These are phyloP conservation scores for Perithous albicinctus DNA, from an alignment of 2,888 invertebrate genomes.

Conservation along the genomic window DNA sequence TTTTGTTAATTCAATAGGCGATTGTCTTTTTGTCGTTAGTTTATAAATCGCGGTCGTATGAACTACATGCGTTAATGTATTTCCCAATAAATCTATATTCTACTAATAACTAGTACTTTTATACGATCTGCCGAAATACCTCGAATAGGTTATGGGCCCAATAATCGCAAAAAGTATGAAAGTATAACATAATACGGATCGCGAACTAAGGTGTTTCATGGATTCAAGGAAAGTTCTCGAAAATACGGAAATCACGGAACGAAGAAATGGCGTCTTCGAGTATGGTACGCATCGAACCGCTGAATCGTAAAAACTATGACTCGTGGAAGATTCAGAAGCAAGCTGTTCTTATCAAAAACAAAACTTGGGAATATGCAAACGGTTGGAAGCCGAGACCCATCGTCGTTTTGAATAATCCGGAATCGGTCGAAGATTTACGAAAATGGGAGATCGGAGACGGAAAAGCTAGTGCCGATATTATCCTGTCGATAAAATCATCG, in stretches of 20 bases:
- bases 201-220: no score
- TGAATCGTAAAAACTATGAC: slow-evolving; percentile 32
- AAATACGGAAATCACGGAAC: not conserved
- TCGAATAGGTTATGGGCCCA: not conserved
- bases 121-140: no score
- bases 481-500: slow-evolving; percentile 17
- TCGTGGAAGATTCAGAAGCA: slow-evolving; percentile 38
- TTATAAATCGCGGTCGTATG: no score
- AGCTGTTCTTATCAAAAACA: slow-evolving; percentile 12
- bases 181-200: not conserved
- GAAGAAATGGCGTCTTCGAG: slow-evolving; percentile 16
- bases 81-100: no score
- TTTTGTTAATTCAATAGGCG: no score
- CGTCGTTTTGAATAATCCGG: not conserved
- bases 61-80: no score
- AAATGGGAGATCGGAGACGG: slow-evolving; percentile 17
- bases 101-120: no score
- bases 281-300: not conserved
- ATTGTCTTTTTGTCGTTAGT: no score
- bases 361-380: slow-evolving; percentile 14
- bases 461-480: slow-evolving; percentile 36
- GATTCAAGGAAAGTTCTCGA: not conserved
- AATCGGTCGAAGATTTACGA: no score
- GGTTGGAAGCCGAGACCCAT: not conserved
- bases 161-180: not conserved